Evolutionary conservation across 2,797 vertebrate genomes (phyloP).

Genomic region (Coendou prehensilis): DNA sequence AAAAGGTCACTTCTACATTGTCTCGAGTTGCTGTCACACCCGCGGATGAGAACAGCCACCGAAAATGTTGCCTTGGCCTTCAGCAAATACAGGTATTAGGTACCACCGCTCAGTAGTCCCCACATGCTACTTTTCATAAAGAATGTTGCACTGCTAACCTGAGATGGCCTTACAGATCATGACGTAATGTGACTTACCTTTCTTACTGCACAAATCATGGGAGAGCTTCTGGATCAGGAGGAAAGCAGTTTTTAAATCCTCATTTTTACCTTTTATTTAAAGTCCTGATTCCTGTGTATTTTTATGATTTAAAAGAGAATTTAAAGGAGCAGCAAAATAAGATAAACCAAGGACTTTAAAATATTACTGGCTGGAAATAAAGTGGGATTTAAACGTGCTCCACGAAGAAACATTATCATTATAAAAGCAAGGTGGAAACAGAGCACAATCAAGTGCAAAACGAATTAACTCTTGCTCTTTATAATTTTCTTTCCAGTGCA

Average conservation of each 20-base stretch:
- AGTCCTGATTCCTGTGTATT: not conserved
- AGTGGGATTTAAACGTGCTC: not conserved
- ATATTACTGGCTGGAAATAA: conserved; percentile 34
- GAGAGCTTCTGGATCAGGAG: not conserved
- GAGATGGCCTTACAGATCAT: not conserved
- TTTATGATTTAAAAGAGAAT: conserved; percentile 3
- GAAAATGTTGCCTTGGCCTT: not conserved
- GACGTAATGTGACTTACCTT: not conserved
- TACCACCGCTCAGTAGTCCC: too few species aligned
- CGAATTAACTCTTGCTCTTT: not conserved
- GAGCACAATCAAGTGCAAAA: not conserved
- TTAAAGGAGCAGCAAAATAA: conserved; percentile 7
- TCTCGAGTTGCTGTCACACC: not conserved
- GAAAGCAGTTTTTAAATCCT: not conserved
- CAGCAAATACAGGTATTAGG: rapidly evolving
- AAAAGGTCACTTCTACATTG: conserved; percentile 14
- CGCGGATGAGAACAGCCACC: not conserved
- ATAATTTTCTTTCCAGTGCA: not conserved
- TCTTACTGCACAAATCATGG: not conserved
- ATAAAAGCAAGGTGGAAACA: conserved; percentile 22
- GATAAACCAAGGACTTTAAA: conserved; percentile 42
- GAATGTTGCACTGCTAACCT: not conserved
- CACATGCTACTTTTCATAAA: not conserved
- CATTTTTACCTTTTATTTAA: not conserved
- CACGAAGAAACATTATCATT: conserved; percentile 41